phyloP scores from a whole-genome alignment of 2,113 vertebrate genomes.

The Ctenodactylus gundi region DNA sequence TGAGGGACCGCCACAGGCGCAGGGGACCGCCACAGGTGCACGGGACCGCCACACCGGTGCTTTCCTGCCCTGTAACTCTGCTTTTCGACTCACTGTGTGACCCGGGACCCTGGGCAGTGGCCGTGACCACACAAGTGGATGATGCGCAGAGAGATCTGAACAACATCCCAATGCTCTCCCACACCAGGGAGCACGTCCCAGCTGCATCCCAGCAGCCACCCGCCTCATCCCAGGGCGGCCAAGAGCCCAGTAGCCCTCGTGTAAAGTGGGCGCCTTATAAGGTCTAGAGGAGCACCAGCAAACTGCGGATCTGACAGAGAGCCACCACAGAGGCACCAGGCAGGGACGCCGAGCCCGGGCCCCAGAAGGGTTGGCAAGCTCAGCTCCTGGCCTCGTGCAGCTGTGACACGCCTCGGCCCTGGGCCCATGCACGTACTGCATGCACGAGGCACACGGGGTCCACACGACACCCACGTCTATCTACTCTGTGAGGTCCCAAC shows the following conservation, averaged over 20 bases:
- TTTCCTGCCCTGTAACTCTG: slow-evolving; percentile 6
- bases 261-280: neutral
- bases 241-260: neutral
- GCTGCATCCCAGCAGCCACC: neutral
- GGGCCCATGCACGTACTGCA: neutral
- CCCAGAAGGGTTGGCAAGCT: too few species aligned
- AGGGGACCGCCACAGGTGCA: too few species aligned
- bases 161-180: neutral
- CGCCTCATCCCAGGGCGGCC: neutral
- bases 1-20: too few species aligned
- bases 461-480: neutral
- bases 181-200: fast-evolving
- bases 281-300: neutral
- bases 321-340: too few species aligned
- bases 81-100: neutral
- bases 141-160: neutral
- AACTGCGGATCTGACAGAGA: too few species aligned
- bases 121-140: neutral
- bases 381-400: too few species aligned
- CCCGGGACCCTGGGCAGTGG: neutral
- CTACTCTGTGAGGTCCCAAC: neutral
- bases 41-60: neutral
- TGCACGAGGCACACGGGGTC: neutral
- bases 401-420: too few species aligned
- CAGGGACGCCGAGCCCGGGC: too few species aligned